A percentile compares a stretch with the other conserved stretches of the same genome.
phyloP scores from a whole-genome alignment of 2,113 vertebrate species.

The Xerus inauris region DNA sequence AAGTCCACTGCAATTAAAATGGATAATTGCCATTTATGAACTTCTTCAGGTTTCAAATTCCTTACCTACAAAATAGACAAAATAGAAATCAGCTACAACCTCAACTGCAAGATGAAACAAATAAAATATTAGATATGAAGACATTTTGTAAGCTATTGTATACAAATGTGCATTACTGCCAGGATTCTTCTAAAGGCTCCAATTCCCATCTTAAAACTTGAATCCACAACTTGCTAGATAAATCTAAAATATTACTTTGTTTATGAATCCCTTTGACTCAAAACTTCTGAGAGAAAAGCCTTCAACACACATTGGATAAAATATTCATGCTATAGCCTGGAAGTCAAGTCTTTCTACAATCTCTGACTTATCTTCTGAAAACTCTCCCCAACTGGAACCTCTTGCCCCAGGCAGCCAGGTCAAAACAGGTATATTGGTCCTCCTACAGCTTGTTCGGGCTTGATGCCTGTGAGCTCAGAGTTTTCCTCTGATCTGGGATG shows the following conservation, averaged over 20 bases:
- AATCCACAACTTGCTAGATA: neutral
- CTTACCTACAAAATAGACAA: neutral
- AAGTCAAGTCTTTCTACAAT: constrained; percentile 19
- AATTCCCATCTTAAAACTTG: neutral
- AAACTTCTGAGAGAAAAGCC: constrained; percentile 45
- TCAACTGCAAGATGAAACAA: neutral
- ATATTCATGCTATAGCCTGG: neutral
- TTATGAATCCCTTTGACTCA: constrained; percentile 18
- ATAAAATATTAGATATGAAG: neutral
- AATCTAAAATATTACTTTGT: neutral
- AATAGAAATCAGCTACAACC: neutral
- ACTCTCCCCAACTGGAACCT: neutral
- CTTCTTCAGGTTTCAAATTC: constrained; percentile 12
- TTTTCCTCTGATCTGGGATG: constrained; percentile 21
- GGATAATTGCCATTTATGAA: neutral
- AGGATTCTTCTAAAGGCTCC: neutral
- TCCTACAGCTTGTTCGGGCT: neutral
- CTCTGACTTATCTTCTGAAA: constrained; percentile 32
- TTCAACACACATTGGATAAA: neutral
- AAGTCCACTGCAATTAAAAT: neutral
- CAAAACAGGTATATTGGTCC: neutral
- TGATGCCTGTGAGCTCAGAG: neutral
- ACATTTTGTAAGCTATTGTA: neutral
- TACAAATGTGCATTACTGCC: neutral
- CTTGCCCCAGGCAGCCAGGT: neutral